phyloP scores from a whole-genome alignment of 2,797 vertebrate genomes.

The Serranus cabrilla region DNA sequence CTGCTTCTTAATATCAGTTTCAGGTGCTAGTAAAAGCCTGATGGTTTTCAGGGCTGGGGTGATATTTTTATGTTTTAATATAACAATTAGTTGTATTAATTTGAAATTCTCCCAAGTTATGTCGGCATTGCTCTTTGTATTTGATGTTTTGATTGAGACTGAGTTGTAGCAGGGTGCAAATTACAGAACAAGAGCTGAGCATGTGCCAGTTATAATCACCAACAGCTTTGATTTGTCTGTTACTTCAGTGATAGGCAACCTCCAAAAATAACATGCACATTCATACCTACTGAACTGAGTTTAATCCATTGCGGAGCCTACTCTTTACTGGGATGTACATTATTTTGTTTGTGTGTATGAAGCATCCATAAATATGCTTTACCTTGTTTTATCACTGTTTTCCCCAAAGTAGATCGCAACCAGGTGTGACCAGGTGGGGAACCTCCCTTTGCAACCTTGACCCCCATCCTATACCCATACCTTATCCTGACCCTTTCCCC shows the following conservation, averaged over 20 bases:
- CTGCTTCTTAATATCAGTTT: constrained; percentile 23
- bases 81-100: neutral
- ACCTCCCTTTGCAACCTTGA: constrained; percentile 62
- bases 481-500: constrained; percentile 22
- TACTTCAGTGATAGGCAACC: constrained; percentile 25
- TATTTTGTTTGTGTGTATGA: constrained; percentile 72
- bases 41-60: constrained; percentile 29
- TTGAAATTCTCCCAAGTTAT: constrained; percentile 7
- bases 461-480: constrained; percentile 25
- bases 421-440: constrained; percentile 90
- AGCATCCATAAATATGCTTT: constrained; percentile 85
- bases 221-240: constrained; percentile 25
- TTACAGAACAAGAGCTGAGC: constrained; percentile 30
- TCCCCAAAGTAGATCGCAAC: constrained; percentile 88
- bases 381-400: constrained; percentile 85
- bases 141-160: constrained; percentile 45
- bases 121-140: constrained; percentile 9
- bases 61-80: constrained; percentile 17
- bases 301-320: neutral
- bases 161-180: constrained; percentile 11
- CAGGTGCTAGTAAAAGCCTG: constrained; percentile 22
- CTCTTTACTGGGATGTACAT: constrained; percentile 35
- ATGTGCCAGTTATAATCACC: constrained; percentile 19
- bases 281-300: neutral
- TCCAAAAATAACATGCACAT: constrained; percentile 20